A percentile compares a stretch with the other conserved stretches of the same genome.
Evolutionary conservation across 2,113 vertebrate species (phyloP).

Genomic region (Forbesichthys papilliferus): DNA sequence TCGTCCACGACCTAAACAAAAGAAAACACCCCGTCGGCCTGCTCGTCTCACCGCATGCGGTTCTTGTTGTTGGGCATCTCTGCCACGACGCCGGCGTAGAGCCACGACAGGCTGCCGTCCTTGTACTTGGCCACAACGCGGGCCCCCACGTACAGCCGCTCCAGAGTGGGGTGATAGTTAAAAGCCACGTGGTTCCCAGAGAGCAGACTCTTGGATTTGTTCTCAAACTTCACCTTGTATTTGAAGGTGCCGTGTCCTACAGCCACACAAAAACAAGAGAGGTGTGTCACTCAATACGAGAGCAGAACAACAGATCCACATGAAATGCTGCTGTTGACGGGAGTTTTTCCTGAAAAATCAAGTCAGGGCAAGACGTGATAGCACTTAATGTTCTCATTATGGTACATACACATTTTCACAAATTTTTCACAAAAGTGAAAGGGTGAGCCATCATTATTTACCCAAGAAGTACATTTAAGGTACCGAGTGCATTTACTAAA

Average conservation of each 20-base stretch:
- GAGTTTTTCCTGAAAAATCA: conserved; percentile 10
- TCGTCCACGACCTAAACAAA: not conserved
- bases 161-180: conserved; percentile 87
- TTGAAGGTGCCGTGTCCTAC: conserved; percentile 82
- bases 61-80: conserved; percentile 96
- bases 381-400: too few species aligned
- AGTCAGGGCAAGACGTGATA: too few species aligned
- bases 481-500: too few species aligned
- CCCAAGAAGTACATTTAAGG: too few species aligned
- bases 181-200: conserved; percentile 97
- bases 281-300: conserved; percentile 4
- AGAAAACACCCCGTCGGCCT: not conserved
- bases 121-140: conserved; percentile 97
- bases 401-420: too few species aligned
- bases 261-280: not conserved
- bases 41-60: conserved; percentile 83
- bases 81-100: conserved; percentile 95
- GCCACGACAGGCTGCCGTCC: conserved; percentile 93
- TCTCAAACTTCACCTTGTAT: conserved; percentile 97
- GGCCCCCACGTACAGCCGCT: conserved; percentile 89
- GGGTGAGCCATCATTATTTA: too few species aligned
- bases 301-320: not conserved
- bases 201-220: conserved; percentile 95
- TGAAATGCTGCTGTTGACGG: not conserved
- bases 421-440: too few species aligned